These are phyloP conservation scores for Avahi laniger DNA, from an alignment of 2,797 vertebrate genomes.

Conservation along the genomic window DNA sequence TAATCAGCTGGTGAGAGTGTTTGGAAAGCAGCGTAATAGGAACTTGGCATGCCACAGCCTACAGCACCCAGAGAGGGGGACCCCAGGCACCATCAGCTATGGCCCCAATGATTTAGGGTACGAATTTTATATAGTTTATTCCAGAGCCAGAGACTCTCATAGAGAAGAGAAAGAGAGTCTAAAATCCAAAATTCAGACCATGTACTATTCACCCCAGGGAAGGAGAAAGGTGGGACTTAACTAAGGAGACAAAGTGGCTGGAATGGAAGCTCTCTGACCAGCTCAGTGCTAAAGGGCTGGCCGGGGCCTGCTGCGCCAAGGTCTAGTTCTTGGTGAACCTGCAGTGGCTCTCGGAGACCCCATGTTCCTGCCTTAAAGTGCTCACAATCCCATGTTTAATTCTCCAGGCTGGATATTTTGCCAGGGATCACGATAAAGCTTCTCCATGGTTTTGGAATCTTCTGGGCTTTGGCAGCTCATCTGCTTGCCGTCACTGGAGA, in stretches of 20 bases:
- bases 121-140: neutral
- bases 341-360: neutral
- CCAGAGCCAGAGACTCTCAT: neutral
- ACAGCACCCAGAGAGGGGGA: neutral
- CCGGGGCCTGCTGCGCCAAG: neutral
- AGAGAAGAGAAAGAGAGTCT: neutral
- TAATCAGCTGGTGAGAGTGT: neutral
- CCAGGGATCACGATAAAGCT: neutral
- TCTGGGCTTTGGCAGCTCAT: neutral
- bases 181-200: neutral
- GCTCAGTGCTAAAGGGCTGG: neutral
- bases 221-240: neutral
- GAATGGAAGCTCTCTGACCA: neutral
- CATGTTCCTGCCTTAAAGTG: neutral
- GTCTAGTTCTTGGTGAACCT: neutral
- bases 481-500: neutral
- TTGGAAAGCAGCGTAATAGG: neutral
- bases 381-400: neutral
- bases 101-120: neutral
- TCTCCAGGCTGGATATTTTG: neutral
- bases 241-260: neutral
- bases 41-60: neutral
- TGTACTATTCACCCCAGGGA: neutral
- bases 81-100: neutral
- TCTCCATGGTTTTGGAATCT: neutral